Conservation (phyloP, 2,113 vertebrate genomes). For the Aegypius monachus region DNA sequence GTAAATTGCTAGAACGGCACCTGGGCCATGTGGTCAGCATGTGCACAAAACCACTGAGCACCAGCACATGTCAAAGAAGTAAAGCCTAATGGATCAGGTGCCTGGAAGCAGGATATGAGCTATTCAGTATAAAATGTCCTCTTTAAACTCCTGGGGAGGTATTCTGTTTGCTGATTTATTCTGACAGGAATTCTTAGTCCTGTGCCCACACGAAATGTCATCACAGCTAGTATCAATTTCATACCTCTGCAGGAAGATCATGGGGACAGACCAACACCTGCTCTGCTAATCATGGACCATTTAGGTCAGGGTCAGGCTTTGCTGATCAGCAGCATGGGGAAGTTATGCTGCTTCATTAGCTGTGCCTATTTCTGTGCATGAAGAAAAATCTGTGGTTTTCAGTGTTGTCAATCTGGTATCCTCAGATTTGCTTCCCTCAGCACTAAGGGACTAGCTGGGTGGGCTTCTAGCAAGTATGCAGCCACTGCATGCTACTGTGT, state of each 20-base stretch:
- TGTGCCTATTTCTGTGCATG: not conserved
- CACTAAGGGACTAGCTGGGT: not conserved
- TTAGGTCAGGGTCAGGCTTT: not conserved
- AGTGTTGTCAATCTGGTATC: not conserved
- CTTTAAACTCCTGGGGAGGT: not conserved
- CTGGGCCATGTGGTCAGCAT: not conserved
- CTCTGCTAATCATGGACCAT: not conserved
- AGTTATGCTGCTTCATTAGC: not conserved
- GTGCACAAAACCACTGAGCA: not conserved
- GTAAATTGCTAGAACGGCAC: not conserved
- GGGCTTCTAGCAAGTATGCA: not conserved
- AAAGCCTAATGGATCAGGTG: not conserved
- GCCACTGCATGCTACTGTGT: not conserved
- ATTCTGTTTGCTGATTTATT: not conserved
- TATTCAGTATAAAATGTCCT: not conserved
- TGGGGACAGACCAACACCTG: not conserved
- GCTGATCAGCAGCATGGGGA: not conserved
- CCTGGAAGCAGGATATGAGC: constrained; percentile 11
- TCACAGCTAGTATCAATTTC: not conserved
- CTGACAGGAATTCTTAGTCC: not conserved
- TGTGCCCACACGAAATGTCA: not conserved
- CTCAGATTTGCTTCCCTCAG: not conserved
- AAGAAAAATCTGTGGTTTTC: not conserved
- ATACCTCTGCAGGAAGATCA: not conserved
- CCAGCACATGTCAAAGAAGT: not conserved